Evolutionary conservation across 2,888 invertebrate species (phyloP).

Genomic region (Diplolepis rosae): DNA sequence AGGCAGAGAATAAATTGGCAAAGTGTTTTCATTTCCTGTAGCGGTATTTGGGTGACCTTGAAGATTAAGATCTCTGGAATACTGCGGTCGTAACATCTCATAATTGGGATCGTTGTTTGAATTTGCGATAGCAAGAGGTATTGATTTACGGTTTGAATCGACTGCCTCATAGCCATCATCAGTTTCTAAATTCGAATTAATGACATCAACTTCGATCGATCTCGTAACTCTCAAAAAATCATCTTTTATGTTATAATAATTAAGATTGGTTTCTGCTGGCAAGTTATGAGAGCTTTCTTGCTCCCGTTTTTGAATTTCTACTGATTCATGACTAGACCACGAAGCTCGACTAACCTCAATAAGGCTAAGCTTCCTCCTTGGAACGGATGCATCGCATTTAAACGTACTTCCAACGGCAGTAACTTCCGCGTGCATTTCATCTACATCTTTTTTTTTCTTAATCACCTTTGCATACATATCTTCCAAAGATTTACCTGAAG

Average conservation of each 20-base stretch:
- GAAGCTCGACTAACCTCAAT: slow-evolving; percentile 65
- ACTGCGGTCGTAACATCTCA: slow-evolving; percentile 78
- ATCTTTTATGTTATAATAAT: slow-evolving; percentile 35
- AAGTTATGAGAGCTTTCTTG: slow-evolving; percentile 46
- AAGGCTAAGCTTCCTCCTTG: slow-evolving; percentile 62
- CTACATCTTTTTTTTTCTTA: slow-evolving; percentile 77
- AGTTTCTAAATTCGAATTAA: slow-evolving; percentile 50
- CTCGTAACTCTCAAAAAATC: not conserved
- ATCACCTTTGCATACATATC: slow-evolving; percentile 93
- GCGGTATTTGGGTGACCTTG: slow-evolving; percentile 31
- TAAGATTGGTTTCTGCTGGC: slow-evolving; percentile 28
- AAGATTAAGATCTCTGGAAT: slow-evolving; percentile 9
- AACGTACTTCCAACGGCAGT: slow-evolving; percentile 43
- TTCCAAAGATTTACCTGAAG: slow-evolving; percentile 80
- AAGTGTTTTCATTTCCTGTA: slow-evolving; percentile 57
- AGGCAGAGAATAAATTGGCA: slow-evolving; percentile 60
- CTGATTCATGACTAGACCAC: slow-evolving; percentile 69
- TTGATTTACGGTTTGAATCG: slow-evolving; percentile 13
- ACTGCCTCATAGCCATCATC: slow-evolving; percentile 86
- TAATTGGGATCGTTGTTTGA: slow-evolving; percentile 82
- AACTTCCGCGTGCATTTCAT: slow-evolving; percentile 66
- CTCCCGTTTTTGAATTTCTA: slow-evolving; percentile 64
- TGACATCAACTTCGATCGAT: slow-evolving; percentile 29
- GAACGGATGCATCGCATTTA: slow-evolving; percentile 38
- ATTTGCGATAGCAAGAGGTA: not conserved